Conservation (phyloP, 2,888 invertebrate genomes). For the Cacoxenus indagator region DNA sequence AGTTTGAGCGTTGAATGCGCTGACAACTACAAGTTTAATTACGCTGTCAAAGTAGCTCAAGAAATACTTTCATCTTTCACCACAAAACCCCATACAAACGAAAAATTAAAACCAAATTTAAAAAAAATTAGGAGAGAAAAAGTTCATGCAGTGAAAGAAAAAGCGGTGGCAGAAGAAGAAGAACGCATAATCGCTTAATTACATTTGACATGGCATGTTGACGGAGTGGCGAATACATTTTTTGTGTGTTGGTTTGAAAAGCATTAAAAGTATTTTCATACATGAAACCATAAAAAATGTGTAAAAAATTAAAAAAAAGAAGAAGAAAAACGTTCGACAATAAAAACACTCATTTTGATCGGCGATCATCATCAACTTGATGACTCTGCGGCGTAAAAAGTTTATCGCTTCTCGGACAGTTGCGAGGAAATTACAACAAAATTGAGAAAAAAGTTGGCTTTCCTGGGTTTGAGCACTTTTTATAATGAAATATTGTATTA, state of each 20-base stretch:
- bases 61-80: slow-evolving; percentile 60
- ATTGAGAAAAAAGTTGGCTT: background rate
- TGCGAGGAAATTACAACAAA: background rate
- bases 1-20: slow-evolving; percentile 44
- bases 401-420: background rate
- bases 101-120: slow-evolving; percentile 14
- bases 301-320: background rate
- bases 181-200: slow-evolving; percentile 60
- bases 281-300: slow-evolving; percentile 20
- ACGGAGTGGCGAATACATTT: slow-evolving; percentile 50
- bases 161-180: slow-evolving; percentile 35
- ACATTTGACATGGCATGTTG: slow-evolving; percentile 60
- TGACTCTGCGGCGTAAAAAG: background rate
- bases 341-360: background rate
- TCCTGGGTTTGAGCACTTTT: too few relatives aligned
- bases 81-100: slow-evolving; percentile 16
- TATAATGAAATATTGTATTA: too few relatives aligned
- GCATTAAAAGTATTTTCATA: slow-evolving; percentile 45
- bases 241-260: slow-evolving; percentile 41
- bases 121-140: slow-evolving; percentile 1
- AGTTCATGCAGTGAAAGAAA: slow-evolving; percentile 31
- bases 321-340: background rate
- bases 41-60: slow-evolving; percentile 57
- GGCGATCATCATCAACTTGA: background rate
- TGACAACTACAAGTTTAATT: slow-evolving; percentile 50